A percentile compares a stretch with the other conserved stretches of the same genome.
These are phyloP conservation scores for Aromia moschata DNA, from an alignment of 2,888 invertebrate species.

Conservation along the genomic window DNA sequence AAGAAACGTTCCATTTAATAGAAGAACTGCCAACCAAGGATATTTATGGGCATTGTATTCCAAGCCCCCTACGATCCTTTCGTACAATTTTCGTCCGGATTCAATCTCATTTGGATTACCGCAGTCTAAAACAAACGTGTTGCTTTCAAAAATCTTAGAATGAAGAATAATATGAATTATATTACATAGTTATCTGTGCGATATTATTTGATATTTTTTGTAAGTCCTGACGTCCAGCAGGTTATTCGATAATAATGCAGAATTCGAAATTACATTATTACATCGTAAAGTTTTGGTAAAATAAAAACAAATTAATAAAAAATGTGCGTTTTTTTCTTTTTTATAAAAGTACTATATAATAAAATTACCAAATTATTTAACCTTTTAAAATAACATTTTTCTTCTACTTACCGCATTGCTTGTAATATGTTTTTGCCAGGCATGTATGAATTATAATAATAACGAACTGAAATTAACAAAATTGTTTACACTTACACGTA, in stretches of 20 bases:
- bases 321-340: not conserved
- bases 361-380: not conserved
- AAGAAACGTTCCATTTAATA: constrained; percentile 21
- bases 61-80: constrained; percentile 12
- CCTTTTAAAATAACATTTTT: not conserved
- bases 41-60: constrained; percentile 16
- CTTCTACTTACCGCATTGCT: constrained; percentile 11
- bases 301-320: not conserved
- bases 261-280: not conserved
- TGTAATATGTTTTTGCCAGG: not conserved
- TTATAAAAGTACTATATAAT: not conserved
- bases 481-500: not conserved
- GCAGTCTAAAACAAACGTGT: constrained; percentile 3
- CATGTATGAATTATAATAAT: not conserved
- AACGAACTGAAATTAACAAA: not conserved
- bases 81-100: constrained; percentile 3
- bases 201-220: not conserved
- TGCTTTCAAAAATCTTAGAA: not conserved
- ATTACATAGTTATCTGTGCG: not conserved
- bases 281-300: no score
- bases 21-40: constrained; percentile 17
- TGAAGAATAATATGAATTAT: not conserved
- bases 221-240: not conserved
- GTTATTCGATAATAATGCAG: not conserved
- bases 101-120: not conserved